Percentiles rank a stretch among this genome's conserved stretches.
These are phyloP conservation scores for Iphiclides podalirius DNA, from an alignment of 2,888 invertebrate species.

Conservation along the genomic window DNA sequence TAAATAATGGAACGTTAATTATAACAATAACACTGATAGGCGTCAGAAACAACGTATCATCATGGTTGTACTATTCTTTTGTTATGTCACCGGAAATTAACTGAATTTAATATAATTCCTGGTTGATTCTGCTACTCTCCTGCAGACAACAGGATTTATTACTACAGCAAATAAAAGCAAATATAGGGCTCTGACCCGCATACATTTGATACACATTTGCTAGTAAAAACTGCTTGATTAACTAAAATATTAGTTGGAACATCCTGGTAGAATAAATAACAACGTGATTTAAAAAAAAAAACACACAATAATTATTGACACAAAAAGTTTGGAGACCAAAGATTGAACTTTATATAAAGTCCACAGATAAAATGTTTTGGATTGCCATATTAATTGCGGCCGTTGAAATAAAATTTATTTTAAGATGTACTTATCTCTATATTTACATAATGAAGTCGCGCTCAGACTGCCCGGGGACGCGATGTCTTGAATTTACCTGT, in stretches of 20 bases:
- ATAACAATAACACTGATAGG: slow-evolving; percentile 9
- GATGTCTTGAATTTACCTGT: slow-evolving; percentile 27
- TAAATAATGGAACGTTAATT: slow-evolving; percentile 15
- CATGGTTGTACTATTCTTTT: not conserved
- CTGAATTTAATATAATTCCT: not conserved
- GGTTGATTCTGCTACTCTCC: not conserved
- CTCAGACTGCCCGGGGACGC: slow-evolving; percentile 70
- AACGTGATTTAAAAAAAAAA: no score
- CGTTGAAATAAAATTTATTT: slow-evolving; percentile 57
- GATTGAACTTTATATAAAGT: slow-evolving; percentile 21
- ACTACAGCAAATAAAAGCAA: no score
- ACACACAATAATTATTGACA: no score
- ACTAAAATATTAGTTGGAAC: no score
- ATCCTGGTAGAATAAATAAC: no score
- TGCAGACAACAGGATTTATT: no score
- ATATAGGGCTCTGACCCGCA: no score
- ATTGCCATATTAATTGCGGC: slow-evolving; percentile 48
- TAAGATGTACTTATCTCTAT: slow-evolving; percentile 62
- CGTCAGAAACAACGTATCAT: not conserved
- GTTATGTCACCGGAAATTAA: not conserved
- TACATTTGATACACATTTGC: no score
- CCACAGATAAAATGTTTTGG: slow-evolving; percentile 42
- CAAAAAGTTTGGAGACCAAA: no score
- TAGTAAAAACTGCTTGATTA: no score
- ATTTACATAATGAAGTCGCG: slow-evolving; percentile 66